Base-by-base conservation (phyloP, 2,888 invertebrate genomes). In the Brachylomia viminalis region DNA sequence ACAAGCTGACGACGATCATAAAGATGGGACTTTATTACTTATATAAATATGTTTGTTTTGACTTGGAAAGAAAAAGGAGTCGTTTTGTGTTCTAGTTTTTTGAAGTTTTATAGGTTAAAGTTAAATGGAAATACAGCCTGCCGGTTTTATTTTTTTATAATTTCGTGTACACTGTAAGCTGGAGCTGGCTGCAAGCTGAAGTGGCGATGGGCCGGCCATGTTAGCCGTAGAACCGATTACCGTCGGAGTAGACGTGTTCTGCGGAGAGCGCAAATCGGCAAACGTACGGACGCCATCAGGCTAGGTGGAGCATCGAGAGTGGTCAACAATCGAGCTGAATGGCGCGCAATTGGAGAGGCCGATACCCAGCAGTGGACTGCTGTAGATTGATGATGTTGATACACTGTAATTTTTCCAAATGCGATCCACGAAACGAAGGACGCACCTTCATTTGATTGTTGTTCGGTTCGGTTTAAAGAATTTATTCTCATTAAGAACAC, bases 11-110 rank as follows among this genome's bases (percentile, higher is more conserved):
- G 33, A 66, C 49, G 61, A 20, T 66, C 17, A 15, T 79, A 70
- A 30, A 30, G 3, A 52, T 30, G 47, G 23, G 23, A 7, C n/a
- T 76, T 61, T 82, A 42, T 59, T 47, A 30, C 27, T n/a, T n/a
- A n/a, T n/a, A n/a, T n/a, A n/a, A n/a, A n/a, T n/a, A 20, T 49
- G 65, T 68, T 65, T 66, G 59, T 80, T 82, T 69, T 77, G 38
- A n/a, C 2, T 38, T 54, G 8, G 49, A 75, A 30, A 20, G 10
- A 17, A 30, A 38, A 33, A 6, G 20, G 15, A 17, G 2, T 66
- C 3, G 3, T 42, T 20, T 77, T 38, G 52, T 52, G 30, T 11
- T 20, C 11, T 73, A 0, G n/a, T 38, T 17, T 56, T 47, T 15
- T 42, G 17, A 47, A n/a, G n/a, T 17, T 45, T 38, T 17, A 1